Base-by-base conservation (phyloP, 2,888 invertebrate species). In the Dysmachus trigonus region DNA sequence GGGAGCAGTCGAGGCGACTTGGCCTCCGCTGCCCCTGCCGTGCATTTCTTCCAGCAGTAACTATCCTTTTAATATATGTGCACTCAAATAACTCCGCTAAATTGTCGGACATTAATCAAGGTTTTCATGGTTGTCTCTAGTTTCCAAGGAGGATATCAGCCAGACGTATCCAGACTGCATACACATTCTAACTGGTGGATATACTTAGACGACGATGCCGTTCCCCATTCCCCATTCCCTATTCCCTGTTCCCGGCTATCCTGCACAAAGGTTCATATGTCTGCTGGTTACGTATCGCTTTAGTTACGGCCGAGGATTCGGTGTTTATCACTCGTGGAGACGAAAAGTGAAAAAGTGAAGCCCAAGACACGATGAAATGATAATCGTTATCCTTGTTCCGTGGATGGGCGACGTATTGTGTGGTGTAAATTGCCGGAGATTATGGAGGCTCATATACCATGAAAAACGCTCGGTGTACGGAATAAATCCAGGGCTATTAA, bases 1-100 rank as follows among this genome's bases (percentile, higher is more conserved):
- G 27, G 30, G 41, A 33, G 33, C 10, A 33, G 33, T 22, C 22
- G 27, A 33, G 73, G 15, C 35, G n/a, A 76, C 53, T 53, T 81
- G 18, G 62, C 81, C 81, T 53, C 27, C 35, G 15, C 30, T n/a
- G 62, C 81, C 81, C 31, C 27, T 22, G 15, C 30, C n/a, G 85
- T 72, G 74, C 47, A 47, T 30, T 72, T 22, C 47, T 27, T 83
- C 15, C 72, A 38, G 18, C 83, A 41, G 72, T 53, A 72, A 83
- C 83, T 85, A 85, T 72, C 62, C 86, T 85, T 77, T 79, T 71
- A 86, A 86, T 85, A 86, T 86, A 85, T 85, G 71, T 85, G 79
- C 82, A 87, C 85, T 87, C 87, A 87, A 87, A 87, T 87, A 87
- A 87, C 85, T 85, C 74, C 87, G 87, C 85, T 87, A 86, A 86